Conservation (phyloP, 2,113 vertebrate species). For the Phaethon lepturus region DNA sequence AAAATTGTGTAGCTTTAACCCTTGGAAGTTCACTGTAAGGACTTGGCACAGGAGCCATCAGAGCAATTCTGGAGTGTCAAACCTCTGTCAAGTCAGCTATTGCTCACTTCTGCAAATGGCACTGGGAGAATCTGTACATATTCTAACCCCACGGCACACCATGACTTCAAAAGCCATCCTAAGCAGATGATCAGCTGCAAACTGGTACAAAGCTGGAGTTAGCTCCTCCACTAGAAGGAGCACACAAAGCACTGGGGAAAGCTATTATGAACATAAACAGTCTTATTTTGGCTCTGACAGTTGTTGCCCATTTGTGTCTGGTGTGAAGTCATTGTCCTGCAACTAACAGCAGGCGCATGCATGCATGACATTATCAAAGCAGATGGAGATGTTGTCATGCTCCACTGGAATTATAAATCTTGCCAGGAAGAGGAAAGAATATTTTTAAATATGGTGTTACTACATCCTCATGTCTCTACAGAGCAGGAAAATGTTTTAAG, state of each 20-base stretch:
- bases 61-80: background rate
- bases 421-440: slow-evolving; percentile 12
- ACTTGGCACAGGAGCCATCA: background rate
- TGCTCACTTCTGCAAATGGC: background rate
- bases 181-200: background rate
- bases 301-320: background rate
- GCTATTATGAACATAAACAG: background rate
- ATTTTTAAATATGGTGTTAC: background rate
- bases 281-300: slow-evolving; percentile 5
- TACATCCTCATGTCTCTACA: background rate
- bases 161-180: background rate
- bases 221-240: background rate
- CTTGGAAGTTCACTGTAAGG: background rate
- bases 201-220: background rate
- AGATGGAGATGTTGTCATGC: slow-evolving; percentile 31
- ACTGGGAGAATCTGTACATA: background rate
- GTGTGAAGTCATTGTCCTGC: slow-evolving; percentile 16
- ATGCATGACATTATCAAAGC: slow-evolving; percentile 10
- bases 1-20: background rate
- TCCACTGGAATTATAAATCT: slow-evolving; percentile 21
- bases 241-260: background rate
- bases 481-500: background rate
- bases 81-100: background rate
- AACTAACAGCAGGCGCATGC: background rate
- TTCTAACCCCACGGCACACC: background rate